Conservation (phyloP, 2,113 vertebrate species). For the Pampusana beccarii region DNA sequence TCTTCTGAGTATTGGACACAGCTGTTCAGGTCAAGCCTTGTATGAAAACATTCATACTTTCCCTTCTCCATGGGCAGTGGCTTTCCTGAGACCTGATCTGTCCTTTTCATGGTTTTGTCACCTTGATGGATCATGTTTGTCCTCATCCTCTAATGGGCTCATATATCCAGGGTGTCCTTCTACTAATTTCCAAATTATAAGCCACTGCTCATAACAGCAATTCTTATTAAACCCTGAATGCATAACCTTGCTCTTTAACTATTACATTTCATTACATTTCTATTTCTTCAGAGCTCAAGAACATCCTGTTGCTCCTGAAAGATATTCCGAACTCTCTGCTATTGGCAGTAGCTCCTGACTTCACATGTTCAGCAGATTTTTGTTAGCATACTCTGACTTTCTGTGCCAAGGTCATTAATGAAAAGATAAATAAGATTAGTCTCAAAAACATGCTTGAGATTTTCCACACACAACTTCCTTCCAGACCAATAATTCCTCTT, state of each 20-base stretch:
- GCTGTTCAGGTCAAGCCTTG: not conserved
- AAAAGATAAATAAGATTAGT: conserved; percentile 46
- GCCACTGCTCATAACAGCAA: not conserved
- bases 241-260: conserved; percentile 27
- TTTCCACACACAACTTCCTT: not conserved
- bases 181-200: conserved; percentile 8
- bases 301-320: conserved; percentile 32
- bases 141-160: not conserved
- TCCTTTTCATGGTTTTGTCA: not conserved
- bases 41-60: not conserved
- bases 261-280: conserved; percentile 31
- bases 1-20: not conserved
- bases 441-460: conserved; percentile 17
- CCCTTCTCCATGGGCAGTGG: not conserved
- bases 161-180: conserved; percentile 2
- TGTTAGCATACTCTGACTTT: conserved; percentile 40
- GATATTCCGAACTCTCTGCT: not conserved
- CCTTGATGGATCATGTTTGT: not conserved
- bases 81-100: not conserved
- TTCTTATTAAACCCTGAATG: conserved; percentile 38
- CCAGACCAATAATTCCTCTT: conserved; percentile 14
- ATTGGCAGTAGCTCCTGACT: conserved; percentile 10
- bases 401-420: conserved; percentile 55
- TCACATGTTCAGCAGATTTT: conserved; percentile 36
- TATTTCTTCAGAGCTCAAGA: conserved; percentile 17